Evolutionary conservation across 1,140 invertebrate genomes (phyloP).

Genomic region (Onthophagus taurus): DNA sequence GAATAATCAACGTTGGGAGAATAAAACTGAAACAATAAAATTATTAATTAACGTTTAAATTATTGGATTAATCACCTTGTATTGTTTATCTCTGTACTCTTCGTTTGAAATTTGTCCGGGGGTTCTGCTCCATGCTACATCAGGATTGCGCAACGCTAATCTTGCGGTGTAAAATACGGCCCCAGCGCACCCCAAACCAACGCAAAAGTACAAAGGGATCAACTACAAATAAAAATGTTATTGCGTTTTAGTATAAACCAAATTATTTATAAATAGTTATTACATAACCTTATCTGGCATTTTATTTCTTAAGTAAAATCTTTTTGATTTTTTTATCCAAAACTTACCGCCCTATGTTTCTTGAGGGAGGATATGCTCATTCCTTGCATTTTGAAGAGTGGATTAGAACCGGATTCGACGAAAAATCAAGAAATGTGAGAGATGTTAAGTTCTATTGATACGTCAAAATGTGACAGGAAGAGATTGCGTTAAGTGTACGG

Average conservation of each 20-base stretch:
- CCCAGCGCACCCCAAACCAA: slow-evolving; percentile 50
- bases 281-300: slow-evolving; percentile 7
- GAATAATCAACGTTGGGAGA: slow-evolving; percentile 52
- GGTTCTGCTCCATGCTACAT: slow-evolving; percentile 66
- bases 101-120: slow-evolving; percentile 71
- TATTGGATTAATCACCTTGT: slow-evolving; percentile 53
- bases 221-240: slow-evolving; percentile 45
- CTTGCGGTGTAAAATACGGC: slow-evolving; percentile 55
- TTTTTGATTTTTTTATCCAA: slow-evolving; percentile 8
- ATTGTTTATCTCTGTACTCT: slow-evolving; percentile 65
- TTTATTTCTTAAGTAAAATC: slow-evolving; percentile 14
- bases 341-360: slow-evolving; percentile 54
- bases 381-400: slow-evolving; percentile 45
- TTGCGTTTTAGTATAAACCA: slow-evolving; percentile 4
- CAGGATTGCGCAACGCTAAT: slow-evolving; percentile 63
- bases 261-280: slow-evolving; percentile 11
- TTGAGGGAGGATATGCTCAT: slow-evolving; percentile 42
- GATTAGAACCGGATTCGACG: too few species aligned
- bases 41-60: background rate
- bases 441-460: too few species aligned
- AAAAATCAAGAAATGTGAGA: too few species aligned
- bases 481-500: too few species aligned
- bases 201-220: slow-evolving; percentile 67
- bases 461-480: too few species aligned
- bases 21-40: slow-evolving; percentile 49